These are phyloP conservation scores for Calyptommatus sinebrachiatus DNA, from an alignment of 2,113 vertebrate species.

Conservation along the genomic window DNA sequence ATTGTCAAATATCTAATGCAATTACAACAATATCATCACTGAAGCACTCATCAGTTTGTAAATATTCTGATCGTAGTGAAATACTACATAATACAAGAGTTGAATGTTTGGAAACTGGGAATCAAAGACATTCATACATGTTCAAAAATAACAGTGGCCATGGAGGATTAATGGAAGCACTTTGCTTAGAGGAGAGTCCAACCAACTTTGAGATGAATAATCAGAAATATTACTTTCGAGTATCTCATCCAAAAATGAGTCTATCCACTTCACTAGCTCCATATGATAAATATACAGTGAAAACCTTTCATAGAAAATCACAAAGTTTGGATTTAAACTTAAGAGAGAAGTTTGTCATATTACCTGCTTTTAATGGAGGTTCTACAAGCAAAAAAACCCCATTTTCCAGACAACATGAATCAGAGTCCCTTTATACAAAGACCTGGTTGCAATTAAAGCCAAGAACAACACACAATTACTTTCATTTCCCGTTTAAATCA, in stretches of 20 bases:
- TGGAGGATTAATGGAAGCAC: slow-evolving; percentile 69
- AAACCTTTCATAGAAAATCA: slow-evolving; percentile 73
- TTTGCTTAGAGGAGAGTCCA: slow-evolving; percentile 70
- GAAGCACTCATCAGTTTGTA: slow-evolving; percentile 47
- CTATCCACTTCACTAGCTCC: slow-evolving; percentile 51
- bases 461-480: slow-evolving; percentile 32
- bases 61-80: slow-evolving; percentile 51
- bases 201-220: slow-evolving; percentile 54
- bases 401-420: slow-evolving; percentile 42
- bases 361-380: slow-evolving; percentile 49
- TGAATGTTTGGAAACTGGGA: slow-evolving; percentile 51
- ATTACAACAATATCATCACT: slow-evolving; percentile 61
- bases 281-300: slow-evolving; percentile 59
- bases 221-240: slow-evolving; percentile 55
- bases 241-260: slow-evolving; percentile 58
- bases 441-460: slow-evolving; percentile 48
- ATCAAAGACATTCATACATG: slow-evolving; percentile 49
- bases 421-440: slow-evolving; percentile 31
- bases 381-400: slow-evolving; percentile 32
- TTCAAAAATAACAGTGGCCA: slow-evolving; percentile 45
- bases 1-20: slow-evolving; percentile 67
- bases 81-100: slow-evolving; percentile 37
- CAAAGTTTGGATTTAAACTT: slow-evolving; percentile 71
- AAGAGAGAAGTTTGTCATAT: slow-evolving; percentile 59
- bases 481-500: slow-evolving; percentile 38